Conservation (phyloP, 2,797 vertebrate genomes). For the Parambassis ranga region DNA sequence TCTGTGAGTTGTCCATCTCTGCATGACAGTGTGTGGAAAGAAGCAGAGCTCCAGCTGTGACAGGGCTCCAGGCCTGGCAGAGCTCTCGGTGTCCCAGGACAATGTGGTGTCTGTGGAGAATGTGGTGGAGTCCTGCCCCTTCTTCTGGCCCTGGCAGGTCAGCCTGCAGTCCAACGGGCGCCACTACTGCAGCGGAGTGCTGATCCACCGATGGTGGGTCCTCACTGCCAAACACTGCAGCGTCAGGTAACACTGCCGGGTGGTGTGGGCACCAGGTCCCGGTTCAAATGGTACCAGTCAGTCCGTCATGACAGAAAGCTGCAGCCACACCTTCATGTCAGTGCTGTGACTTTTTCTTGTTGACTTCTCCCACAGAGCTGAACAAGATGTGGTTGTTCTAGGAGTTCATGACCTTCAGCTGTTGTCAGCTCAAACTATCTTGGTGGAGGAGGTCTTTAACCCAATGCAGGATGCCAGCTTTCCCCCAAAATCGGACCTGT, state of each 20-base stretch:
- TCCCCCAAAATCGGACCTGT: conserved; percentile 58
- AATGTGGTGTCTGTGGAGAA: conserved; percentile 28
- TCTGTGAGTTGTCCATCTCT: not conserved
- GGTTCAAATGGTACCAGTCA: too few relatives aligned
- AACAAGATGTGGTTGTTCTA: conserved; percentile 60
- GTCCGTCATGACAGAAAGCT: too few relatives aligned
- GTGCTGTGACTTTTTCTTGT: not conserved
- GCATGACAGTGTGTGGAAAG: conserved; percentile 57
- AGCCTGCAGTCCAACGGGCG: conserved; percentile 66
- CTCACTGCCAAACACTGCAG: conserved; percentile 64
- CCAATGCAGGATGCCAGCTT: conserved; percentile 26
- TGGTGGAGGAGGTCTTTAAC: conserved; percentile 54
- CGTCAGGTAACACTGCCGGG: conserved; percentile 46
- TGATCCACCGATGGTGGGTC: conserved; percentile 71
- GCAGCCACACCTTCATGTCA: fast-evolving
- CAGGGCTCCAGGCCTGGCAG: not conserved
- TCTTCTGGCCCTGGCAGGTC: conserved; percentile 79
- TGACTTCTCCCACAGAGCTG: conserved; percentile 41
- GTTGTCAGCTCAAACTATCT: conserved; percentile 34
- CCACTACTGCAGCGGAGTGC: conserved; percentile 75
- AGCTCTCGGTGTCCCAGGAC: not conserved
- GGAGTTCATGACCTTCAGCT: conserved; percentile 65
- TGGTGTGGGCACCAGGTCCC: too few relatives aligned
- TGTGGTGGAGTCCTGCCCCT: conserved; percentile 60
- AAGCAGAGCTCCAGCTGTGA: conserved; percentile 28